Conservation (phyloP, 2,888 invertebrate genomes). For the Lymantria monacha region DNA sequence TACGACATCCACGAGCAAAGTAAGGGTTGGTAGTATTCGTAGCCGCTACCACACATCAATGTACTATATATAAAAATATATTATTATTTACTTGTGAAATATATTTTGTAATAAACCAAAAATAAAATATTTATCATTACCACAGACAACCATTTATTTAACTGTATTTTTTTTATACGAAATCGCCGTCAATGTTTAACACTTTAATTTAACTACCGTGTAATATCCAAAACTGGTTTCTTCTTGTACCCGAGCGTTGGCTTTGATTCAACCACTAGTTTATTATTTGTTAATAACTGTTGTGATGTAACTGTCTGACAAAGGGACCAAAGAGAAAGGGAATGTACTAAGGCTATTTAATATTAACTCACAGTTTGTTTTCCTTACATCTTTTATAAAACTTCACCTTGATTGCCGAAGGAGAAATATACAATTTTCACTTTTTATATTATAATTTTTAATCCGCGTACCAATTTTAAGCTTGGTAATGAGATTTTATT, state of each 20-base stretch:
- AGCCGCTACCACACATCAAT: too few relatives aligned
- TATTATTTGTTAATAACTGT: not conserved
- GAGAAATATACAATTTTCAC: too few relatives aligned
- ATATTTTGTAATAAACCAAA: too few relatives aligned
- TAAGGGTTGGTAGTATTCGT: too few relatives aligned
- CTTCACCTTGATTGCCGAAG: too few relatives aligned
- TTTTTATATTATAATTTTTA: too few relatives aligned
- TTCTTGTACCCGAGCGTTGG: not conserved
- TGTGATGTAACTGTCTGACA: constrained; percentile 1
- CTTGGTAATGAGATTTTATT: too few relatives aligned
- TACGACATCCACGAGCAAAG: too few relatives aligned
- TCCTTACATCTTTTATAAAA: not conserved
- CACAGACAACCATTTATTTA: not conserved
- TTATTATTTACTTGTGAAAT: too few relatives aligned
- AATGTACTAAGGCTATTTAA: not conserved
- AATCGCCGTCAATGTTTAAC: not conserved
- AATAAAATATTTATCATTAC: not conserved
- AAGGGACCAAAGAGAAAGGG: constrained; percentile 7
- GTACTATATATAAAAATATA: too few relatives aligned
- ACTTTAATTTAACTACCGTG: not conserved
- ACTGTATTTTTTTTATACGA: not conserved
- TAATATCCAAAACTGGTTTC: constrained; percentile 2
- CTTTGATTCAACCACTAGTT: constrained; percentile 4
- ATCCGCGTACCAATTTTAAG: too few relatives aligned
- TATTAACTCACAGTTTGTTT: not conserved